Conservation (phyloP, 53 echinoderm and acorn worm species). For the Temnopleurus reevesii region DNA sequence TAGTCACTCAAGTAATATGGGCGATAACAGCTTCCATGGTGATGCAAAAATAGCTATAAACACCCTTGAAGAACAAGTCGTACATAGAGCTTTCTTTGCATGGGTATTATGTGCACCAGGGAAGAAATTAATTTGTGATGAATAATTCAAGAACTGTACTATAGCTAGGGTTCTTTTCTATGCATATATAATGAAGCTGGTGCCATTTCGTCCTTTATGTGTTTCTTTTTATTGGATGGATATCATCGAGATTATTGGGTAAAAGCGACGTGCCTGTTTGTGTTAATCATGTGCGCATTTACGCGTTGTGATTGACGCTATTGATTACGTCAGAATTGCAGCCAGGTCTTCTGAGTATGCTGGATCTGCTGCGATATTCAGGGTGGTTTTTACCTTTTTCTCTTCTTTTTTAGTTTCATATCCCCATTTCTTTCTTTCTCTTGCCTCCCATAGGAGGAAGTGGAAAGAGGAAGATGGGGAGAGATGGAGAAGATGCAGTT, state of each 20-base stretch:
- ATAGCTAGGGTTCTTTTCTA: background rate
- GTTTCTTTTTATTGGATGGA: background rate
- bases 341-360: background rate
- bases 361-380: no score
- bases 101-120: background rate
- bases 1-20: background rate
- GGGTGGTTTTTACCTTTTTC: background rate
- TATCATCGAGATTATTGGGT: background rate
- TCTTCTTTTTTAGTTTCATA: no score
- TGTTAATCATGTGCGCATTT: slow-evolving; percentile 19
- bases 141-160: slow-evolving; percentile 34
- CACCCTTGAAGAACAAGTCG: background rate
- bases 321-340: slow-evolving; percentile 36
- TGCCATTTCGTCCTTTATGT: background rate
- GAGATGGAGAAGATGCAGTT: no score
- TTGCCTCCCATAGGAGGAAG: no score
- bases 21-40: background rate
- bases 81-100: background rate
- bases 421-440: background rate
- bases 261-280: background rate
- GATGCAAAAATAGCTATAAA: background rate
- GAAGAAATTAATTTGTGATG: slow-evolving; percentile 24
- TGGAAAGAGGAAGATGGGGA: no score
- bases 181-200: slow-evolving; percentile 29
- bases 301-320: slow-evolving; percentile 27